A percentile compares a stretch with the other conserved stretches of the same genome.
phyloP scores from a whole-genome alignment of 1,140 invertebrate species.

The Cherax destructor region DNA sequence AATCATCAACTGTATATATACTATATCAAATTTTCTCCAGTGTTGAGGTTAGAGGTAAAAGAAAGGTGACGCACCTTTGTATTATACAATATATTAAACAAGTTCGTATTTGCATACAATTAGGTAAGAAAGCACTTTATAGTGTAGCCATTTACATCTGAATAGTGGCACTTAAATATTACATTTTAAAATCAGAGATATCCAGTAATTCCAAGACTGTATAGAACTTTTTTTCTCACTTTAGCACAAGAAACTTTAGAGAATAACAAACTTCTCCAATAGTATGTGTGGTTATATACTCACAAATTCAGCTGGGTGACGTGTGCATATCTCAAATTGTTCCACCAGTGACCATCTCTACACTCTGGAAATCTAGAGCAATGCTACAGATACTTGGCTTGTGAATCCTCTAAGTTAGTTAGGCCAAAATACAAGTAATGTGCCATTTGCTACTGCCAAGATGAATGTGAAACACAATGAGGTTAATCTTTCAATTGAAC shows the following conservation, averaged over 20 bases:
- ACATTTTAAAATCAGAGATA: neutral
- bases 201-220: neutral
- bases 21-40: too few relatives aligned
- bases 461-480: too few relatives aligned
- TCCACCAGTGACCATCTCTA: too few relatives aligned
- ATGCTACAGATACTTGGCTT: too few relatives aligned
- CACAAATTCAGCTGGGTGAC: neutral
- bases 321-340: too few relatives aligned
- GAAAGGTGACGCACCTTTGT: neutral
- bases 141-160: neutral
- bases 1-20: too few relatives aligned
- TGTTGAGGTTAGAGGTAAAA: too few relatives aligned
- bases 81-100: constrained; percentile 19
- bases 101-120: constrained; percentile 11
- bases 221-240: neutral
- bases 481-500: too few relatives aligned
- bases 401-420: too few relatives aligned
- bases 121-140: neutral
- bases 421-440: too few relatives aligned
- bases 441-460: too few relatives aligned
- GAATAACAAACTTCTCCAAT: neutral
- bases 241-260: neutral
- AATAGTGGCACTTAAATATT: neutral
- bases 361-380: too few relatives aligned
- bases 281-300: neutral